Conservation (phyloP, 2,113 vertebrate genomes). For the Peromyscus leucopus region DNA sequence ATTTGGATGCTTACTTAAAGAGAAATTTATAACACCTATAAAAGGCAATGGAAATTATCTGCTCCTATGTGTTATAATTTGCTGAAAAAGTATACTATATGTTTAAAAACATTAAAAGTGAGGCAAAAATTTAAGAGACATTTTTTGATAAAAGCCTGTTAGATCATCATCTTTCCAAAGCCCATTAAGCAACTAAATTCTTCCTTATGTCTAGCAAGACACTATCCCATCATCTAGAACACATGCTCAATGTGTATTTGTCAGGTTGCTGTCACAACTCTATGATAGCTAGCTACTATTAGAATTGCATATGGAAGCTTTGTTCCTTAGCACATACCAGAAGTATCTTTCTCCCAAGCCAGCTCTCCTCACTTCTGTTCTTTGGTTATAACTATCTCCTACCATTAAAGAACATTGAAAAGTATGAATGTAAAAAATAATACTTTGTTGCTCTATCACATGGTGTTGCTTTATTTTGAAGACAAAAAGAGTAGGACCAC, state of each 20-base stretch:
- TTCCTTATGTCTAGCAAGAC: not conserved
- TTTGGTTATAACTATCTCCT: not conserved
- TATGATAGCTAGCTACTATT: not conserved
- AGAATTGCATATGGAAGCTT: not conserved
- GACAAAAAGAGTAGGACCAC: not conserved
- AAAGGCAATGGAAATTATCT: constrained; percentile 26
- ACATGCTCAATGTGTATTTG: not conserved
- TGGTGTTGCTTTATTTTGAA: constrained; percentile 48
- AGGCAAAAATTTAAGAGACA: not conserved
- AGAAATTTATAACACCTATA: not conserved
- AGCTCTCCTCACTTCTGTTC: not conserved
- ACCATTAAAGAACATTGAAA: not conserved
- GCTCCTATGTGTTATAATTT: not conserved
- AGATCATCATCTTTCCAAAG: not conserved
- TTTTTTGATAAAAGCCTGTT: not conserved
- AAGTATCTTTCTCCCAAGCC: not conserved
- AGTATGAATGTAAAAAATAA: not conserved
- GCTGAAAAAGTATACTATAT: not conserved
- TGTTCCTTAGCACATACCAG: not conserved
- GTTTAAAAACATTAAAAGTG: not conserved
- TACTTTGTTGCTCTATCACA: not conserved
- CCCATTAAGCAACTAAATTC: not conserved
- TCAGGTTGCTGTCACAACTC: not conserved
- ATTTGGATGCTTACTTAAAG: not conserved
- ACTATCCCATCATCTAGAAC: not conserved